A percentile compares a stretch with the other conserved stretches of the same genome.
phyloP scores from a whole-genome alignment of 2,888 invertebrate species.

The Steinernema carpocapsae region DNA sequence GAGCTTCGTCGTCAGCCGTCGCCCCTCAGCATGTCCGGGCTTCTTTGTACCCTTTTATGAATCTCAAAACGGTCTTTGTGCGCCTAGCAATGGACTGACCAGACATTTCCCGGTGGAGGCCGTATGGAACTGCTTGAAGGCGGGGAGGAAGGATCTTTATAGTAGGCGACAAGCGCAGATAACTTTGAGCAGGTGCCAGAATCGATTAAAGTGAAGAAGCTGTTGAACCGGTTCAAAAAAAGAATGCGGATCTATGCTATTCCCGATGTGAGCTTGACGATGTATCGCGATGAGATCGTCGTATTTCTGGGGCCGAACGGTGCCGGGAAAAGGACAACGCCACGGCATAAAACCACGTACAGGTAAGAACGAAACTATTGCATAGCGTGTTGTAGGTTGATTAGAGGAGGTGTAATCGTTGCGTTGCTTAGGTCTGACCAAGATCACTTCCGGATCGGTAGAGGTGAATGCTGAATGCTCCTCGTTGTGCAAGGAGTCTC shows the following conservation, averaged over 20 bases:
- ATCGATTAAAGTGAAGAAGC: neutral
- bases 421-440: no score
- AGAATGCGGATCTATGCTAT: constrained; percentile 75
- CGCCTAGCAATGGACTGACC: constrained; percentile 65
- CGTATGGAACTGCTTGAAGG: constrained; percentile 46
- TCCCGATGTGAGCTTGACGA: constrained; percentile 79
- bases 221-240: constrained; percentile 1
- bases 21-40: no score
- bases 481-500: neutral
- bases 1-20: no score
- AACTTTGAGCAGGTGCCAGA: neutral
- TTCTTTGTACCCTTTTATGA: no score
- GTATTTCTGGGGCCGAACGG: constrained; percentile 83
- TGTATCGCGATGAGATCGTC: constrained; percentile 83
- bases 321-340: constrained; percentile 86
- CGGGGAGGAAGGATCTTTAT: neutral
- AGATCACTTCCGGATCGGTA: neutral
- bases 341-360: constrained; percentile 74
- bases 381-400: no score
- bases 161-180: neutral
- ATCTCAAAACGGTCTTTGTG: no score
- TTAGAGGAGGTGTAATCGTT: no score
- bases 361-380: no score
- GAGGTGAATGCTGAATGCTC: neutral
- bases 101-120: constrained; percentile 70